Conservation (phyloP, 2,888 invertebrate species). For the Eristalis intricaria region DNA sequence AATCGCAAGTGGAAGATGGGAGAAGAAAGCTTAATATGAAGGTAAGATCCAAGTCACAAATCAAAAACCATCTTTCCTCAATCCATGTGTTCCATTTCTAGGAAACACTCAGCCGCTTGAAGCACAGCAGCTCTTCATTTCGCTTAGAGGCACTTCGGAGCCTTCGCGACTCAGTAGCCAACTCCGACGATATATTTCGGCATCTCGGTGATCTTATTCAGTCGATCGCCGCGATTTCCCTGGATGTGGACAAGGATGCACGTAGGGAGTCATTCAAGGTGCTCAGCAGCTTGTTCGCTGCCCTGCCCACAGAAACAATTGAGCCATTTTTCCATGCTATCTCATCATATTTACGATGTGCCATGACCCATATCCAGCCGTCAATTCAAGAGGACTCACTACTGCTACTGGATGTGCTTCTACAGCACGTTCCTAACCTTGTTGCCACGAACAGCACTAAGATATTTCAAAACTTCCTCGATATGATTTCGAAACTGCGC, state of each 20-base stretch:
- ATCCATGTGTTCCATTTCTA: slow-evolving; percentile 59
- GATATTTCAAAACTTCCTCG: slow-evolving; percentile 90
- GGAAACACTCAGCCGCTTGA: slow-evolving; percentile 82
- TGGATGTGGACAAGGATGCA: slow-evolving; percentile 87
- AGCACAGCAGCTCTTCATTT: slow-evolving; percentile 81
- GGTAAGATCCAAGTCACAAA: slow-evolving; percentile 35
- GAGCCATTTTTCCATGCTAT: slow-evolving; percentile 89
- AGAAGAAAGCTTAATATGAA: slow-evolving; percentile 87
- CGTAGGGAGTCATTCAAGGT: slow-evolving; percentile 82
- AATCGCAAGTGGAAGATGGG: slow-evolving; percentile 87
- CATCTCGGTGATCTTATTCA: slow-evolving; percentile 87
- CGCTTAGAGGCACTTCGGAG: slow-evolving; percentile 78
- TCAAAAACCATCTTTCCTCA: background rate
- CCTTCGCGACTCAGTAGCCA: slow-evolving; percentile 80
- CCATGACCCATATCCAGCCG: slow-evolving; percentile 93
- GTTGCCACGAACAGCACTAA: slow-evolving; percentile 86
- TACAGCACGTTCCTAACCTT: slow-evolving; percentile 85
- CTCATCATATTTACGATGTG: slow-evolving; percentile 91
- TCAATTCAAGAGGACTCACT: slow-evolving; percentile 92
- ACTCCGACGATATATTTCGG: slow-evolving; percentile 81
- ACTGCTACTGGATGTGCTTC: slow-evolving; percentile 88
- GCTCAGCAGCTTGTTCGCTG: slow-evolving; percentile 78
- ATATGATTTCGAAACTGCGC: slow-evolving; percentile 90
- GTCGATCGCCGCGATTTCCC: slow-evolving; percentile 85
- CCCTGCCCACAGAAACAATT: slow-evolving; percentile 73